phyloP scores from a whole-genome alignment of 2,113 vertebrate genomes.

The Sinocyclocheilus rhinocerous region DNA sequence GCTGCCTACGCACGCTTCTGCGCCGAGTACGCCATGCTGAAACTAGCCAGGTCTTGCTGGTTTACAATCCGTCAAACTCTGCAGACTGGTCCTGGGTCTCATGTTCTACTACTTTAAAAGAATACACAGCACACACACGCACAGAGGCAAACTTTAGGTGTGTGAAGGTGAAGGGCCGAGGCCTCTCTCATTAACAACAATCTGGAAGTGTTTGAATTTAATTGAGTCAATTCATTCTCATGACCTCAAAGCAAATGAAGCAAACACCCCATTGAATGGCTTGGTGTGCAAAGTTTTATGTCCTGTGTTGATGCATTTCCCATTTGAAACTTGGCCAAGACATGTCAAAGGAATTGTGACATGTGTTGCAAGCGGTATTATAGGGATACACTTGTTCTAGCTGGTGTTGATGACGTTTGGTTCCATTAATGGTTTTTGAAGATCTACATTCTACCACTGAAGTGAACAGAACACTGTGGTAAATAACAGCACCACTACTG shows the following conservation, averaged over 20 bases:
- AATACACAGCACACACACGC: constrained; percentile 20
- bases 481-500: too few relatives aligned
- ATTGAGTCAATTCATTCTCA: constrained; percentile 64
- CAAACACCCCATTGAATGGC: background rate
- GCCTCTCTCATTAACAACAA: constrained; percentile 22
- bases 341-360: background rate
- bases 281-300: background rate
- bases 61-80: constrained; percentile 81
- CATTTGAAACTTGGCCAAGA: background rate
- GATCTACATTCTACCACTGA: too few relatives aligned
- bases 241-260: constrained; percentile 63
- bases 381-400: background rate
- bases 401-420: background rate
- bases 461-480: too few relatives aligned
- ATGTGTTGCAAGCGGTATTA: too few relatives aligned
- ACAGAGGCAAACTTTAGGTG: constrained; percentile 2
- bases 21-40: constrained; percentile 64
- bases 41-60: constrained; percentile 73
- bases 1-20: constrained; percentile 48
- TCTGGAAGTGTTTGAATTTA: constrained; percentile 49
- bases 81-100: constrained; percentile 55
- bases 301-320: background rate
- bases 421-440: background rate
- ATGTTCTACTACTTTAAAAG: constrained; percentile 44
- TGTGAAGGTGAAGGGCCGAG: constrained; percentile 22